Evolutionary conservation across 2,113 vertebrate genomes (phyloP).

Genomic region (Neolamprologus devosi): DNA sequence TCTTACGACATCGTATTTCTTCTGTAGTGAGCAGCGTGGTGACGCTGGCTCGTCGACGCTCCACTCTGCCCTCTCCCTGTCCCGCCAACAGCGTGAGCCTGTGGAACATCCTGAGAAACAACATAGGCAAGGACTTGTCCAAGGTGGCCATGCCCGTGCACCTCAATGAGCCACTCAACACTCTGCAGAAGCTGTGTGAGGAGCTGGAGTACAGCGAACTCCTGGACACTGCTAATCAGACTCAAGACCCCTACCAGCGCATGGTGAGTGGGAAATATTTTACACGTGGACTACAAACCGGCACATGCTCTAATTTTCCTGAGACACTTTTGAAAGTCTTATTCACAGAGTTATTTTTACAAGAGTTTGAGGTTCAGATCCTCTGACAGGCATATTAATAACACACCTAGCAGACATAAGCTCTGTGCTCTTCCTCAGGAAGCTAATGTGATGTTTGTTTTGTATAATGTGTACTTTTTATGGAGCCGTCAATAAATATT

Average conservation of each 20-base stretch:
- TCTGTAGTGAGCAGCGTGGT: constrained; percentile 8
- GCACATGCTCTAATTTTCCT: neutral
- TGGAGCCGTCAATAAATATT: neutral
- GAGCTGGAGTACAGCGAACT: constrained; percentile 95
- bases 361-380: neutral
- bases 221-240: constrained; percentile 80
- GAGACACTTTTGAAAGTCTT: neutral
- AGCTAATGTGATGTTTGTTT: neutral
- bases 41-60: constrained; percentile 61
- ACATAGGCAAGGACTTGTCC: constrained; percentile 96
- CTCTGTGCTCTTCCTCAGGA: neutral
- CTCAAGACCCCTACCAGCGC: constrained; percentile 76
- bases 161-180: constrained; percentile 91
- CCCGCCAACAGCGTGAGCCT: constrained; percentile 86
- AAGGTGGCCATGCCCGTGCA: constrained; percentile 95
- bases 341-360: neutral
- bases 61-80: constrained; percentile 77
- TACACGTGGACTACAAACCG: neutral
- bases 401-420: neutral
- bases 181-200: constrained; percentile 91
- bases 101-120: constrained; percentile 94
- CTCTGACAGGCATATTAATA: neutral
- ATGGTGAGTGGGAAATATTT: constrained; percentile 73
- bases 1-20: neutral
- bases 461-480: neutral